These are phyloP conservation scores for Chaenocephalus aceratus DNA, from an alignment of 2,113 vertebrate genomes.

Conservation along the genomic window DNA sequence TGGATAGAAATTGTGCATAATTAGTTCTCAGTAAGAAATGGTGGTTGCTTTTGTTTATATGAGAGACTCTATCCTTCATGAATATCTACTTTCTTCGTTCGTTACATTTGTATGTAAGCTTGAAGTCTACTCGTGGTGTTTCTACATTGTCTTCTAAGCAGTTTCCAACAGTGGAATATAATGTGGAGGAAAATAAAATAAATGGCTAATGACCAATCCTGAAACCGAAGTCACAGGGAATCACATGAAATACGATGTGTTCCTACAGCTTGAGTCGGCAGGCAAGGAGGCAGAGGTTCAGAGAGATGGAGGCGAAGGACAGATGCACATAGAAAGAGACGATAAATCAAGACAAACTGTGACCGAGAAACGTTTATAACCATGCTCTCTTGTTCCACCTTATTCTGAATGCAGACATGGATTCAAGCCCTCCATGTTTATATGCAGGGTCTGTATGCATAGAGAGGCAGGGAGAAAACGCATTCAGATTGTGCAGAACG, in stretches of 20 bases:
- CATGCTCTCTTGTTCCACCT: neutral
- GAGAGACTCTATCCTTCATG: neutral
- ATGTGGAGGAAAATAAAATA: slow-evolving; percentile 15
- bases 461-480: neutral
- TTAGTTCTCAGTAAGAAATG: slow-evolving; percentile 32
- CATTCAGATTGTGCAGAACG: slow-evolving; percentile 5
- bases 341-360: slow-evolving; percentile 21
- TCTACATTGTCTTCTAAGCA: slow-evolving; percentile 24
- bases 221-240: slow-evolving; percentile 18
- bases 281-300: slow-evolving; percentile 22
- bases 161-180: slow-evolving; percentile 18
- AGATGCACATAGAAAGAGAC: slow-evolving; percentile 2
- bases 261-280: neutral
- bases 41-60: too few species aligned
- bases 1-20: slow-evolving; percentile 44
- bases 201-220: neutral
- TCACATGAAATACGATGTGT: slow-evolving; percentile 28
- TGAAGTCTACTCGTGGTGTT: neutral
- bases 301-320: neutral
- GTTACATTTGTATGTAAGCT: neutral
- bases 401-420: slow-evolving; percentile 23
- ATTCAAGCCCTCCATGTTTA: slow-evolving; percentile 7
- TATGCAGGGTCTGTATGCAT: neutral
- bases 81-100: slow-evolving; percentile 13
- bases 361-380: slow-evolving; percentile 28